These are phyloP conservation scores for Hydractinia echinata DNA, from an alignment of 30 jellyfish, hydroid and myxozoan species.

Conservation along the genomic window DNA sequence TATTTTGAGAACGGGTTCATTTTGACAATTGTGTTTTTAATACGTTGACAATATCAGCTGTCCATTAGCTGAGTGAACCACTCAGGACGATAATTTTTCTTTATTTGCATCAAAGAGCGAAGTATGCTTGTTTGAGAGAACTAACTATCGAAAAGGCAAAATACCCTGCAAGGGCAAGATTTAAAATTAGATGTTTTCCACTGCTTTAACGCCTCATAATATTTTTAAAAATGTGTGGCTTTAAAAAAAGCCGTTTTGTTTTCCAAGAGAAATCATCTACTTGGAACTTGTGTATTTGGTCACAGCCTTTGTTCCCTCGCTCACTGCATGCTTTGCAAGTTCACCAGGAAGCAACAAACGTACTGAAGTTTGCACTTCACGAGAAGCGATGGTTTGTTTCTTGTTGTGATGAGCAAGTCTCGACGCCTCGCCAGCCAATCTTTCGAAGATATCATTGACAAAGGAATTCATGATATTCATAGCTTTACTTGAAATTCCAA, in stretches of 20 bases:
- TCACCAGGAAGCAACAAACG: conserved; percentile 94
- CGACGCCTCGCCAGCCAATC: conserved; percentile 98
- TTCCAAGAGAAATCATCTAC: neutral
- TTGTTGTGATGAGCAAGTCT: conserved; percentile 79
- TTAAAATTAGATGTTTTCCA: no score
- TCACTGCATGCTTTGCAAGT: conserved; percentile 91
- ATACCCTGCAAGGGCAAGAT: no score
- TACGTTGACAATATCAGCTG: no score
- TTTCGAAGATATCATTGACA: conserved; percentile 88
- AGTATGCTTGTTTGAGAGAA: no score
- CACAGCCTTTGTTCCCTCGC: conserved; percentile 98
- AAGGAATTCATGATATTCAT: conserved; percentile 97
- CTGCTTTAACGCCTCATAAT: no score
- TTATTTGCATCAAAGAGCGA: no score
- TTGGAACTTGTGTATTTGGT: conserved; percentile 91
- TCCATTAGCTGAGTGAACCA: no score
- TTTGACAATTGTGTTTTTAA: no score
- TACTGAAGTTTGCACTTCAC: conserved; percentile 89
- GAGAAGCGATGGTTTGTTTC: conserved; percentile 74
- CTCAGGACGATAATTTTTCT: no score
- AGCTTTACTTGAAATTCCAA: conserved; percentile 91
- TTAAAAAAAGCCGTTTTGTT: conserved; percentile 7
- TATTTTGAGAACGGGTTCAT: no score
- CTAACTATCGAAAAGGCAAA: no score
- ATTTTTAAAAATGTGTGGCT: neutral